phyloP scores from a whole-genome alignment of 2,888 invertebrate genomes.

The Melieria omissa region DNA sequence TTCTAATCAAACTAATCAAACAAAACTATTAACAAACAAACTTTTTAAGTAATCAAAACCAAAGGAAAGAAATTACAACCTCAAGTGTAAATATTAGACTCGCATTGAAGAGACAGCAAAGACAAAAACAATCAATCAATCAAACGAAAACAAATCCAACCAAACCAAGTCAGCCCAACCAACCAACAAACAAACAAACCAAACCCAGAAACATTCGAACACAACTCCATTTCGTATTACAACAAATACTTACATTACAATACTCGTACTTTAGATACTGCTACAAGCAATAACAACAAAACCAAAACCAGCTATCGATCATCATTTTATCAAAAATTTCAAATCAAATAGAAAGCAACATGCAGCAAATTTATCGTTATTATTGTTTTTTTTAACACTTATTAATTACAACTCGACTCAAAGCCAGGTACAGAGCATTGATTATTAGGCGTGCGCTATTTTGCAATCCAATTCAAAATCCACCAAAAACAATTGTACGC shows the following conservation, averaged over 20 bases:
- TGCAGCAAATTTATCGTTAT: no score
- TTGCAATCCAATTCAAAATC: background rate
- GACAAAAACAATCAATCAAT: slow-evolving; percentile 6
- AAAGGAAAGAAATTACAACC: background rate
- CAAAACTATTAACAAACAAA: slow-evolving; percentile 2
- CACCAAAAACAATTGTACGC: slow-evolving; percentile 15
- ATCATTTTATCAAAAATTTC: slow-evolving; percentile 11
- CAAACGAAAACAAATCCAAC: background rate
- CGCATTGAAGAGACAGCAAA: background rate
- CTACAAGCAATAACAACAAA: slow-evolving; percentile 11
- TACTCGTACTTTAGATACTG: slow-evolving; percentile 1
- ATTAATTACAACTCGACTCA: no score
- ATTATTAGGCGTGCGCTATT: no score
- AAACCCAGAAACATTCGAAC: slow-evolving; percentile 27
- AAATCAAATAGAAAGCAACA: no score
- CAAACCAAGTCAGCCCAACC: background rate
- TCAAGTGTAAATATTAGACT: background rate
- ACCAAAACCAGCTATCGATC: slow-evolving; percentile 29
- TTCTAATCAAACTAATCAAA: background rate
- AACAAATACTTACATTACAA: slow-evolving; percentile 4
- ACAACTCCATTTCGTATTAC: slow-evolving; percentile 29
- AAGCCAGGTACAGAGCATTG: no score
- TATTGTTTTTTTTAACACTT: no score
- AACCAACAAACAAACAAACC: slow-evolving; percentile 5
- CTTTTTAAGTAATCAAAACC: slow-evolving; percentile 18